Conservation (phyloP, 2,888 invertebrate genomes). For the Zygogramma bicolorata region DNA sequence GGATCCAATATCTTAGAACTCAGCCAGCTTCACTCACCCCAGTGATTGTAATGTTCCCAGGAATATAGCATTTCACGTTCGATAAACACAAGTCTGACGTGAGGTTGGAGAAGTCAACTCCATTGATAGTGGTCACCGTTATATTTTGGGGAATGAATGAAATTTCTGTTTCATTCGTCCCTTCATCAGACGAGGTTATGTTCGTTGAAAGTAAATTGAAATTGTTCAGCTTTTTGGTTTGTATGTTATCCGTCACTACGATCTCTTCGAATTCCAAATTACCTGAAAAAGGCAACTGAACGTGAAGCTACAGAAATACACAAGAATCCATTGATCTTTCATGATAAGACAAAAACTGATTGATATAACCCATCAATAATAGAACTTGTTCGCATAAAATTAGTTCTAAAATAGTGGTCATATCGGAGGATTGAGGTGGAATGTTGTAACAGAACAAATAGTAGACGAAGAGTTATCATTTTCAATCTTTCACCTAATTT, state of each 20-base stretch:
- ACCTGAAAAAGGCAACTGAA: conserved; percentile 47
- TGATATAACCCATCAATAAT: too few species aligned
- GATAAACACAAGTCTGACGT: conserved; percentile 66
- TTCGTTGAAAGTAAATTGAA: conserved; percentile 28
- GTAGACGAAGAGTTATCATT: too few species aligned
- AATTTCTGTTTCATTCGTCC: conserved; percentile 35
- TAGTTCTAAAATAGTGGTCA: too few species aligned
- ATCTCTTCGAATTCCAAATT: conserved; percentile 53
- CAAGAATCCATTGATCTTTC: too few species aligned
- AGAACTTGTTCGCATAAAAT: too few species aligned
- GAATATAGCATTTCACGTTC: conserved; percentile 61
- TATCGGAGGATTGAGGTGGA: too few species aligned
- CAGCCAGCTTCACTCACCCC: too few species aligned
- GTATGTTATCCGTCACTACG: conserved; percentile 38
- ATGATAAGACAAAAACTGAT: too few species aligned
- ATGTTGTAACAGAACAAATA: too few species aligned
- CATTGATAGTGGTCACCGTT: conserved; percentile 66
- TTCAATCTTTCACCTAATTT: too few species aligned
- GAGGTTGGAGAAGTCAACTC: conserved; percentile 66
- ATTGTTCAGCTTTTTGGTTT: conserved; percentile 48
- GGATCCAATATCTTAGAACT: too few species aligned
- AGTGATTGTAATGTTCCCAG: conserved; percentile 64
- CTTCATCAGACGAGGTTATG: conserved; percentile 2
- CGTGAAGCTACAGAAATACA: too few species aligned
- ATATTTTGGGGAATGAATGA: conserved; percentile 59